Conservation (phyloP, 1,140 invertebrate genomes). For the Ericerus pela region DNA sequence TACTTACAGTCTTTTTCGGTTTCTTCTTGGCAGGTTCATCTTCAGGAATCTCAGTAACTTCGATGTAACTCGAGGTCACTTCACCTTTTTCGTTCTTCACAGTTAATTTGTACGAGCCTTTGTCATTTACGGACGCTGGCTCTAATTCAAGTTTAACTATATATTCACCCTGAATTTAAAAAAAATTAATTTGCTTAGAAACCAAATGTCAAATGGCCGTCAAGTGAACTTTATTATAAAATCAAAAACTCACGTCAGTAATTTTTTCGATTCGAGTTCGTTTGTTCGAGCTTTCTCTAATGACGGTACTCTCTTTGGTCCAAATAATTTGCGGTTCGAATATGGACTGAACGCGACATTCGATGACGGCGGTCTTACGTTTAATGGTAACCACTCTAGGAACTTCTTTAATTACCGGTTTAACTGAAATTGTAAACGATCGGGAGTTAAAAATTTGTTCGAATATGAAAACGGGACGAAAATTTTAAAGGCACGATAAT, state of each 20-base stretch:
- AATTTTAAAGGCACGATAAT: conserved; percentile 30
- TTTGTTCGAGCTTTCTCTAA: conserved; percentile 58
- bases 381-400: conserved; percentile 80
- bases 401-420: conserved; percentile 83
- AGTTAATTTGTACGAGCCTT: conserved; percentile 76
- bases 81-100: conserved; percentile 89
- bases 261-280: conserved; percentile 58
- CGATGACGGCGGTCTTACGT: conserved; percentile 76
- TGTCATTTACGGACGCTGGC: conserved; percentile 58
- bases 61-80: conserved; percentile 73
- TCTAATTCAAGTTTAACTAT: conserved; percentile 73
- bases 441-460: neutral
- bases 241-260: conserved; percentile 44
- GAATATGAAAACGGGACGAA: neutral
- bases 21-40: conserved; percentile 44
- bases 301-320: conserved; percentile 68
- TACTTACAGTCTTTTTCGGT: conserved; percentile 53
- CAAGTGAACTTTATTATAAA: neutral
- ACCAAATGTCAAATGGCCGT: neutral
- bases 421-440: conserved; percentile 43
- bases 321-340: conserved; percentile 76
- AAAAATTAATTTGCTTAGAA: conserved; percentile 17
- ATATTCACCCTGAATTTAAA: conserved; percentile 56
- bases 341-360: conserved; percentile 75
- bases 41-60: conserved; percentile 60